Evolutionary conservation across 1,140 invertebrate genomes (phyloP).

Genomic region (Drosophila setifemur): DNA sequence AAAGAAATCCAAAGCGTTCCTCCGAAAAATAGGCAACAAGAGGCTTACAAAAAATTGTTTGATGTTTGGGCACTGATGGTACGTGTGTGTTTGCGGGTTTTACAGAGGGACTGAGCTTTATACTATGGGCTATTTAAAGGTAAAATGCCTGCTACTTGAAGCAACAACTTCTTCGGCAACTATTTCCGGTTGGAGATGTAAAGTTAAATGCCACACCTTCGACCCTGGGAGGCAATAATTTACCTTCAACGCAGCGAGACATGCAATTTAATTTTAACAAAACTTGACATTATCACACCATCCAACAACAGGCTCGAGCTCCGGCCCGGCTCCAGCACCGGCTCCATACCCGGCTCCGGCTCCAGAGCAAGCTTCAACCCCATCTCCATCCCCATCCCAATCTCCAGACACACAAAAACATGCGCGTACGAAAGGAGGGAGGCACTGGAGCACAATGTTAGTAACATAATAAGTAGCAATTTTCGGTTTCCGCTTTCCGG

Average conservation of each 20-base stretch:
- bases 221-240: conserved; percentile 72
- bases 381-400: not conserved
- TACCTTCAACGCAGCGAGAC: conserved; percentile 77
- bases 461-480: conserved; percentile 81
- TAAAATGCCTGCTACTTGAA: conserved; percentile 22
- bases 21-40: conserved; percentile 24
- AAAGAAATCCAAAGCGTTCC: conserved; percentile 13
- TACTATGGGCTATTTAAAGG: conserved; percentile 35
- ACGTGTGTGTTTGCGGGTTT: not conserved
- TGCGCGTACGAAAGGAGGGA: no score
- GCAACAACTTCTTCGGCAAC: conserved; percentile 22
- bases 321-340: not conserved
- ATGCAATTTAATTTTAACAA: conserved; percentile 81
- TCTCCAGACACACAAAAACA: conserved; percentile 1
- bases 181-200: conserved; percentile 48
- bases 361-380: not conserved
- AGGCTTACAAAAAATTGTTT: conserved; percentile 38
- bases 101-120: conserved; percentile 1
- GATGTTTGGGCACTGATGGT: conserved; percentile 13
- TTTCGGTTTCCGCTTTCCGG: conserved; percentile 80
- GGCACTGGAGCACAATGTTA: conserved; percentile 66
- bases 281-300: conserved; percentile 80
- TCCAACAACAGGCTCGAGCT: conserved; percentile 46
- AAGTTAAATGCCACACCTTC: conserved; percentile 50
- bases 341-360: conserved; percentile 1